Base-by-base conservation (phyloP, 1,140 invertebrate species). In the Dreissena rostriformis region DNA sequence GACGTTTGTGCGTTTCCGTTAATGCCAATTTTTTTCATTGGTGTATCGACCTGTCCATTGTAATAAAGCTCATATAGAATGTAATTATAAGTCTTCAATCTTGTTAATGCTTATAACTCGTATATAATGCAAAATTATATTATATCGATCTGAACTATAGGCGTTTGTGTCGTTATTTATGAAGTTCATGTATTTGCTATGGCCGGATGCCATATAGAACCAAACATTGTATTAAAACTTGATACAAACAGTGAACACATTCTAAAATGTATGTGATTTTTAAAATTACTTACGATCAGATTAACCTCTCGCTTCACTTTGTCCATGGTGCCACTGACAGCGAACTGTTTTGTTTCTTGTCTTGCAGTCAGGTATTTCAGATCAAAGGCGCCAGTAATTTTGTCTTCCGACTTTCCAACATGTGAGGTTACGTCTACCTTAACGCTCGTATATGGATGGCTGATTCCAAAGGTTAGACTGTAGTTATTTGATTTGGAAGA, bases 401-500 rank as follows among this genome's bases (percentile, higher is more conserved):
- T 84, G 22, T 85, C 73, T 55, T 80, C 29, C 15, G 82, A 74
- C n/a, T 82, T 82, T 82, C 82, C 85, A 57, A 88, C 51, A 57
- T 86, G 82, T 19, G 84, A 84, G 28, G 70, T 53, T 0, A 86
- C 29, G 49, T 86, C 76, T 29, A 88, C 29, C 49, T 88, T 82
- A 55, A 88, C 85, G 28, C 74, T 85, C 14, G 84, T 86, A 57
- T 82, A 82, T 24, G 84, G 77, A 29, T 88, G 87, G 39, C 55
- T 82, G 11, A 88, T 71, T 28, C 78, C 86, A 22, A 87, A 68
- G 17, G 49, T 76, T 39, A 87, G 74, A 22, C 80, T 86, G 74
- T 87, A 87, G n/a, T 86, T 81, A 28, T 86, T 73, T 49, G 70
- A 66, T 22, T 22, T 52, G 6, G n/a, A 26, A 28, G 71, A 52